A percentile compares a stretch with the other conserved stretches of the same genome.
Conservation (phyloP, 2,888 invertebrate genomes). For the Itoplectis maculator region DNA sequence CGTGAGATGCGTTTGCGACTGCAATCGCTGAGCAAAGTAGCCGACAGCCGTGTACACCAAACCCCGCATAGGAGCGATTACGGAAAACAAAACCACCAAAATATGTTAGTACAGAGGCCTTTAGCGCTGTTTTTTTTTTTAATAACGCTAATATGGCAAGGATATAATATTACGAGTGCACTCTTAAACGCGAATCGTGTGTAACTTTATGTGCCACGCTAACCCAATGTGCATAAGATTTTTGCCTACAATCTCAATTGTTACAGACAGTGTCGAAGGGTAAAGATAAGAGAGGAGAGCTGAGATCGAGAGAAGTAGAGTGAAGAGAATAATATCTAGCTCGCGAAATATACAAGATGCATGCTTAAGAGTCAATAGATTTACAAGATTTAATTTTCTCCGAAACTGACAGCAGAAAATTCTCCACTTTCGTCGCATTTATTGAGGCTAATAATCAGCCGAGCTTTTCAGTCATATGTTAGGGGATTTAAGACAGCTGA, state of each 20-base stretch:
- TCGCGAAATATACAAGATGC: conserved; percentile 34
- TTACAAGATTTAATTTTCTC: background rate
- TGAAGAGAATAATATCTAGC: conserved; percentile 21
- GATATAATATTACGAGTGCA: conserved; percentile 51
- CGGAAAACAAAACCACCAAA: conserved; percentile 74
- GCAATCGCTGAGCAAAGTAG: conserved; percentile 80
- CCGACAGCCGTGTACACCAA: conserved; percentile 84
- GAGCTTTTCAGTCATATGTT: background rate
- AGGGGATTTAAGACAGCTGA: background rate
- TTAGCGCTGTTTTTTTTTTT: conserved; percentile 28
- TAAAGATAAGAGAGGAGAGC: background rate
- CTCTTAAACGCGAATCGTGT: conserved; percentile 44
- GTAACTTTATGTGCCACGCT: conserved; percentile 56
- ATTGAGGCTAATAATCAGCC: background rate
- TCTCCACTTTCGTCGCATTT: background rate
- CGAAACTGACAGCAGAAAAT: background rate
- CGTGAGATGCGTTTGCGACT: conserved; percentile 58
- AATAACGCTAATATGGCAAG: conserved; percentile 31
- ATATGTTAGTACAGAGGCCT: conserved; percentile 77
- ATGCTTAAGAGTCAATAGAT: conserved; percentile 52
- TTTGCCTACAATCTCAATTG: conserved; percentile 51
- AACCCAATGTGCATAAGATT: conserved; percentile 55
- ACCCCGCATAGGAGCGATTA: conserved; percentile 78
- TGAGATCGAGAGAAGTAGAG: conserved; percentile 16
- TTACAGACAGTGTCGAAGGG: conserved; percentile 54